A percentile compares a stretch with the other conserved stretches of the same genome.
phyloP scores from a whole-genome alignment of 1,140 invertebrate genomes.

The Formica selysi region DNA sequence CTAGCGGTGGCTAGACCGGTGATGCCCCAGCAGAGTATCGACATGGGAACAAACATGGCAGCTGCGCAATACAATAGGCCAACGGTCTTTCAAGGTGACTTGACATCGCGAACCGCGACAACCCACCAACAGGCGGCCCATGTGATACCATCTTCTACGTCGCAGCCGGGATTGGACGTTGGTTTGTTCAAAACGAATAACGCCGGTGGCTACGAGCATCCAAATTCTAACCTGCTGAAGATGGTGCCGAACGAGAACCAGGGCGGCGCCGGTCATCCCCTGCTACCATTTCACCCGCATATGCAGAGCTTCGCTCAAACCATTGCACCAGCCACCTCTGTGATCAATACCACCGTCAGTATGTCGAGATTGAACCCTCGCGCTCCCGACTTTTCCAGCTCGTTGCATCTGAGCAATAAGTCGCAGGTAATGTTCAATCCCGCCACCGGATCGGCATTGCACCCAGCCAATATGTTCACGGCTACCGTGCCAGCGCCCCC shows the following conservation, averaged over 20 bases:
- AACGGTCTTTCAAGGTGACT: slow-evolving; percentile 78
- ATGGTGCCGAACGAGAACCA: slow-evolving; percentile 83
- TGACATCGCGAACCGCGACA: slow-evolving; percentile 73
- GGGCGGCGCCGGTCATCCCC: slow-evolving; percentile 74
- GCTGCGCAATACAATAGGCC: slow-evolving; percentile 78
- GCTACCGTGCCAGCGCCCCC: slow-evolving; percentile 82
- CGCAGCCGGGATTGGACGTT: slow-evolving; percentile 78
- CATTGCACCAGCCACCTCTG: slow-evolving; percentile 79
- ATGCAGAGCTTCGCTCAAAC: slow-evolving; percentile 85
- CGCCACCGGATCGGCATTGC: slow-evolving; percentile 66
- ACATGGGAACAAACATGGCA: slow-evolving; percentile 76
- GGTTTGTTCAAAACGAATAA: slow-evolving; percentile 76
- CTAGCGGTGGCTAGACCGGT: slow-evolving; percentile 82
- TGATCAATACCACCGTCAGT: slow-evolving; percentile 86
- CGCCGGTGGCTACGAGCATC: slow-evolving; percentile 81
- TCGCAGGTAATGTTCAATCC: slow-evolving; percentile 85
- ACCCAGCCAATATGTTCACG: slow-evolving; percentile 82
- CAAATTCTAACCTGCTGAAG: slow-evolving; percentile 84
- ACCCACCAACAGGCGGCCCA: slow-evolving; percentile 74
- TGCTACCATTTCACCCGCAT: slow-evolving; percentile 82
- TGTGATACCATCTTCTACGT: slow-evolving; percentile 74
- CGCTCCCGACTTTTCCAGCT: slow-evolving; percentile 93
- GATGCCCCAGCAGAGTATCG: slow-evolving; percentile 80
- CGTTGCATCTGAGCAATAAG: slow-evolving; percentile 85
- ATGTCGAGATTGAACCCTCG: slow-evolving; percentile 95